Percentiles rank a stretch among this genome's conserved stretches.
These are phyloP conservation scores for Coracias cyanogaster DNA, from an alignment of 2,797 vertebrate genomes.

Conservation along the genomic window DNA sequence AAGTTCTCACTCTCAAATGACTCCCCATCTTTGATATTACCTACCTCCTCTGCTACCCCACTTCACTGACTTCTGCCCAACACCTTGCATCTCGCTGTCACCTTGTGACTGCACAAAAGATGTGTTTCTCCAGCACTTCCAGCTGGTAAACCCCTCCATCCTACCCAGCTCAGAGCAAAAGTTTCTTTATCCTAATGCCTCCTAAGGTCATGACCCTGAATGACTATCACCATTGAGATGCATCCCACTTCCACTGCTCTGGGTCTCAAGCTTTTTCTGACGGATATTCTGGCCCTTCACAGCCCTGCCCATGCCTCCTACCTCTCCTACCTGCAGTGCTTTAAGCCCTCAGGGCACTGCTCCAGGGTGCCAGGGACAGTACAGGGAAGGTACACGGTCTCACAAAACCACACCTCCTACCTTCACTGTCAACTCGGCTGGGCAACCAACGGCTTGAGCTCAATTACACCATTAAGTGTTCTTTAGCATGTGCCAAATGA, in stretches of 20 bases:
- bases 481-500: background rate
- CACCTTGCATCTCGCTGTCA: rapidly evolving
- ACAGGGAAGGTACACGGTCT: rapidly evolving
- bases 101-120: background rate
- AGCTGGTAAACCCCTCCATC: background rate
- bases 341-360: background rate
- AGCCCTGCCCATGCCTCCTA: background rate
- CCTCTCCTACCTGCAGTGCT: rapidly evolving
- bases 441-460: background rate
- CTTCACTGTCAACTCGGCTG: background rate
- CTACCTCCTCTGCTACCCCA: background rate
- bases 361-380: background rate
- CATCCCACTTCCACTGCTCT: rapidly evolving
- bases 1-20: background rate
- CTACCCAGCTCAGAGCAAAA: background rate
- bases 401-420: background rate
- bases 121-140: background rate
- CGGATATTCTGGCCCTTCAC: background rate
- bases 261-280: background rate
- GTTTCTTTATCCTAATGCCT: background rate
- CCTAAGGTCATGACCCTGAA: background rate
- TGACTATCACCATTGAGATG: background rate
- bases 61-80: background rate
- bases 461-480: background rate
- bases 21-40: background rate